Evolutionary conservation across 2,113 vertebrate species (phyloP).

Genomic region (Hylia prasina): DNA sequence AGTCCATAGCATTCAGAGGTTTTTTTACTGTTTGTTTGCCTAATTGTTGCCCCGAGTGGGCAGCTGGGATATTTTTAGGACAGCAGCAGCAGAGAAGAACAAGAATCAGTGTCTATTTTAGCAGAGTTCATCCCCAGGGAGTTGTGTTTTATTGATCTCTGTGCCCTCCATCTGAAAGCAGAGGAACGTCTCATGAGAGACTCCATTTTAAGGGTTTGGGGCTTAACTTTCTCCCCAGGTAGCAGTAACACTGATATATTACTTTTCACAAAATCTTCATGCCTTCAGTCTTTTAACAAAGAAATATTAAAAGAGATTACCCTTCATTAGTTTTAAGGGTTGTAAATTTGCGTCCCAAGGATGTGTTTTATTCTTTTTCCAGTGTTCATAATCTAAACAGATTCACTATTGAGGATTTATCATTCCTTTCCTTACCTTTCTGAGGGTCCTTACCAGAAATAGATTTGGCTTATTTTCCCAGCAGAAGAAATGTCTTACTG

Average conservation of each 20-base stretch:
- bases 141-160: not conserved
- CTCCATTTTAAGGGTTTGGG: not conserved
- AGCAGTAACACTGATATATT: not conserved
- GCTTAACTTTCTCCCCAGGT: not conserved
- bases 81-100: not conserved
- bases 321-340: not conserved
- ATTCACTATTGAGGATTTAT: not conserved
- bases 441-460: not conserved
- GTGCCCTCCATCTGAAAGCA: not conserved
- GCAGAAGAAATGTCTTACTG: not conserved
- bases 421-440: not conserved
- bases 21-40: not conserved
- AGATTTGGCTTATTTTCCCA: not conserved
- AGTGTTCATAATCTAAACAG: not conserved
- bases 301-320: not conserved
- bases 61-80: not conserved
- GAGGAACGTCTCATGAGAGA: not conserved
- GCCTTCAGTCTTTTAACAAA: not conserved
- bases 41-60: not conserved
- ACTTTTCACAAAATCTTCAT: not conserved
- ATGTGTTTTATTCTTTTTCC: not conserved
- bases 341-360: not conserved
- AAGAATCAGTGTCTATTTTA: not conserved
- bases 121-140: not conserved
- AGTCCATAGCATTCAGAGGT: fast-evolving